Base-by-base conservation (phyloP, 2,888 invertebrate genomes). In the Chrysomela aeneicollis region DNA sequence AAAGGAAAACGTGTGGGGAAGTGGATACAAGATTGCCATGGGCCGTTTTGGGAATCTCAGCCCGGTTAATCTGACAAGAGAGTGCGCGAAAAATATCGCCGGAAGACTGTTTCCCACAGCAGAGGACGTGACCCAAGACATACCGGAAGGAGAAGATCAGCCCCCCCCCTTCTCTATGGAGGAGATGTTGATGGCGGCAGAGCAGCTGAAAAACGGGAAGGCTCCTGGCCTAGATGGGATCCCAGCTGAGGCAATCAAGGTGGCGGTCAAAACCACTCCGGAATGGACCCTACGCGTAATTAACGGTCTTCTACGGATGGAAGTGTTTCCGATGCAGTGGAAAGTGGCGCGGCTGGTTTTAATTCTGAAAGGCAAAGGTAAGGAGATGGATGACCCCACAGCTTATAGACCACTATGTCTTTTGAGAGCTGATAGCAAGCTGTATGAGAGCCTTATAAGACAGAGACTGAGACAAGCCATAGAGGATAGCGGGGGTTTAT, bases 191-290 rank as follows among this genome's bases (percentile, higher is more conserved):
- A 26, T 1, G 10, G 68, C 64, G 8, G 51, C 15, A 1, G 22
- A 35, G n/a, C 63, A 55, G n/a, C 15, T 71, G 8, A 66, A 66
- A 9, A 35, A 37, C 3, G 51, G 59, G 5, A 63, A 61, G 32
- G 60, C 68, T 0, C 66, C 68, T 4, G 68, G 68, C 0, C 57
- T 26, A 1, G 65, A 68, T 30, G 63, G 65, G 0, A 35, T 68
- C 9, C 51, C 60, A 5, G 47, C 60, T 1, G 65, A 66, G 21
- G 49, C 35, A 1, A 46, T 65, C 1, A 61, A 47, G 12, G 10
- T 6, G n/a, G 49, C 30, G 1, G 49, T 46, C 4, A 49, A 17
- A 9, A 12, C 17, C 9, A 30, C 10, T 1, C 63, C 61, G 0
- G 32, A 64, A 2, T 1, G 49, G 3, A 6, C 64, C 0, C 12